Evolutionary conservation across 1,140 invertebrate genomes (phyloP).

Genomic region (Macrosteles quadrilineatus): DNA sequence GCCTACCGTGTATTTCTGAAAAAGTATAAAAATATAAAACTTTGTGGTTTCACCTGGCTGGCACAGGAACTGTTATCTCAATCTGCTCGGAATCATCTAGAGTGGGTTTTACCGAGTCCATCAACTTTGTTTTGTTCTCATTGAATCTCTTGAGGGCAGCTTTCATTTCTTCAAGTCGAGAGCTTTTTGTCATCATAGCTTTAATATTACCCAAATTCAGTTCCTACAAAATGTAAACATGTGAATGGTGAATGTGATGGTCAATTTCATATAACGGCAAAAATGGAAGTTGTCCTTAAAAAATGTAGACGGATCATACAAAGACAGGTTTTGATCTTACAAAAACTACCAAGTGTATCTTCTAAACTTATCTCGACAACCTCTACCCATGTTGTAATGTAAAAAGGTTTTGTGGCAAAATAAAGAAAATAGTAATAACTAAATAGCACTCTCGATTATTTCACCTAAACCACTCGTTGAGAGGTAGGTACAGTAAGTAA

Average conservation of each 20-base stretch:
- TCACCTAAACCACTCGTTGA: too few relatives aligned
- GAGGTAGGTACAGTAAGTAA: too few relatives aligned
- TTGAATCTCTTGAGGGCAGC: constrained; percentile 61
- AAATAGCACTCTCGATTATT: too few relatives aligned
- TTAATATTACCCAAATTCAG: constrained; percentile 61
- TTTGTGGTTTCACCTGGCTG: too few relatives aligned
- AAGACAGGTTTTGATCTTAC: background rate
- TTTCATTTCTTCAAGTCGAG: constrained; percentile 65
- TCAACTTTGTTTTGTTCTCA: constrained; percentile 55
- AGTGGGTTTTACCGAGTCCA: constrained; percentile 35
- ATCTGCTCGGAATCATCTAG: constrained; percentile 63
- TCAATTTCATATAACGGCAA: background rate
- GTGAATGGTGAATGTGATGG: background rate
- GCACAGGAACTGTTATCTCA: constrained; percentile 65
- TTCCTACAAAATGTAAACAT: constrained; percentile 47
- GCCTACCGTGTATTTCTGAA: too few relatives aligned
- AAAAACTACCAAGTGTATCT: too few relatives aligned
- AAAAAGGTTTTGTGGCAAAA: too few relatives aligned
- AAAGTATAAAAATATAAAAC: too few relatives aligned
- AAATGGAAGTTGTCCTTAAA: background rate
- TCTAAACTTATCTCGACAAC: too few relatives aligned
- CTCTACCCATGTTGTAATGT: too few relatives aligned
- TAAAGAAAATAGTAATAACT: too few relatives aligned
- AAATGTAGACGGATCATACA: background rate
- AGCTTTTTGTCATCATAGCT: constrained; percentile 62